These are phyloP conservation scores for Bufo bufo DNA, from an alignment of 2,113 vertebrate genomes.

Conservation along the genomic window DNA sequence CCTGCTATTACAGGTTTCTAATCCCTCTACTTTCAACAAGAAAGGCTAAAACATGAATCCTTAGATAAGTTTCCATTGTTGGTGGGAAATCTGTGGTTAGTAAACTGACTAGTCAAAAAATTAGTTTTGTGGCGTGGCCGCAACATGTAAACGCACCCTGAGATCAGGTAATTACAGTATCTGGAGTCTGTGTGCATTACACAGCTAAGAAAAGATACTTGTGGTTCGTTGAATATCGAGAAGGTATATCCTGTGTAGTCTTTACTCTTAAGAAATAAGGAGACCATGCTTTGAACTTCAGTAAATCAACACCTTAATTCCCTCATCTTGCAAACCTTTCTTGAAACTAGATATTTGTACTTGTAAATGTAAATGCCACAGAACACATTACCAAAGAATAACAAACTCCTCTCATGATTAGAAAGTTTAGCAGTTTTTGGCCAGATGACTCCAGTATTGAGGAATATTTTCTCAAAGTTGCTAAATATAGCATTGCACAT, in stretches of 20 bases:
- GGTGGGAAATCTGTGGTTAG: too few relatives aligned
- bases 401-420: constrained; percentile 9
- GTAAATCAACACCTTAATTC: not conserved
- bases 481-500: constrained; percentile 24
- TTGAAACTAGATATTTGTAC: constrained; percentile 1
- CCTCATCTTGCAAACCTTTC: constrained; percentile 5
- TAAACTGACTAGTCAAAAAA: too few relatives aligned
- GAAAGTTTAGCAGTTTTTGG: constrained; percentile 4
- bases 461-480: constrained; percentile 20
- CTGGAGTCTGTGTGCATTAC: not conserved
- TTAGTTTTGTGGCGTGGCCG: too few relatives aligned
- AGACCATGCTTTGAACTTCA: not conserved
- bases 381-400: constrained; percentile 6
- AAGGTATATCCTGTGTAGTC: not conserved
- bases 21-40: too few relatives aligned
- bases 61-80: too few relatives aligned
- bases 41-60: too few relatives aligned
- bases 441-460: constrained; percentile 14
- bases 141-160: too few relatives aligned
- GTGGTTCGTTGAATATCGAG: not conserved
- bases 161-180: too few relatives aligned
- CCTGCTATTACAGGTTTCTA: too few relatives aligned
- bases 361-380: constrained; percentile 19
- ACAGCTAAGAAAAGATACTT: not conserved
- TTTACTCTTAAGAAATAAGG: not conserved